Evolutionary conservation across 2,888 invertebrate species (phyloP).

Genomic region (Drosophila meridiana): DNA sequence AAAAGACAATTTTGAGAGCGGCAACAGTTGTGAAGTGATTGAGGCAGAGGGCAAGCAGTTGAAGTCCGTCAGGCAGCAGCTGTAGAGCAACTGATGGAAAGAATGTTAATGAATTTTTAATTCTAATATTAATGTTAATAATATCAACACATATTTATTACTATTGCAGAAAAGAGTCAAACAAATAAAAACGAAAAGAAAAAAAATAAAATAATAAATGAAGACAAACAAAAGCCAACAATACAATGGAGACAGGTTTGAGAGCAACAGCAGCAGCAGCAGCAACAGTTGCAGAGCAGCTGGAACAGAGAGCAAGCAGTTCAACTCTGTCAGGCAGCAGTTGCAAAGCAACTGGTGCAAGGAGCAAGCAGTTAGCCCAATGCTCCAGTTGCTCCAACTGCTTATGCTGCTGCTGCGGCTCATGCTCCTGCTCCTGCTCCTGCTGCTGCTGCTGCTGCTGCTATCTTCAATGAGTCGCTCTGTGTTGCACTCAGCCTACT

Average conservation of each 20-base stretch:
- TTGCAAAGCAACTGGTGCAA: background rate
- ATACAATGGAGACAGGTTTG: background rate
- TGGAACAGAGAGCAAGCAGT: constrained; percentile 2
- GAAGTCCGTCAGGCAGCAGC: no score
- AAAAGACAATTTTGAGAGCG: no score
- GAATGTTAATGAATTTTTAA: no score
- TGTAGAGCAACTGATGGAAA: no score
- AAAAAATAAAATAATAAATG: constrained; percentile 1
- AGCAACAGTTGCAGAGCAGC: constrained; percentile 6
- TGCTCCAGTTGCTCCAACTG: background rate
- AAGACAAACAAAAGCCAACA: background rate
- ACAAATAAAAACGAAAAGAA: background rate
- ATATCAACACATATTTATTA: background rate
- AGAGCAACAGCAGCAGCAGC: background rate
- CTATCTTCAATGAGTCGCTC: no score
- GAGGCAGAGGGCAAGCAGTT: no score
- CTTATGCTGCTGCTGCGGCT: background rate
- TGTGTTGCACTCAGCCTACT: background rate
- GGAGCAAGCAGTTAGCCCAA: background rate
- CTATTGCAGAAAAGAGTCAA: background rate
- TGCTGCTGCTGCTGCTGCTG: background rate
- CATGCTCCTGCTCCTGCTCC: background rate
- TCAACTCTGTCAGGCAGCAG: background rate
- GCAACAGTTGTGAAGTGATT: no score
- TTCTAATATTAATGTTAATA: no score